Evolutionary conservation across 2,888 invertebrate species (phyloP).

Genomic region (Sarcophaga carnaria): DNA sequence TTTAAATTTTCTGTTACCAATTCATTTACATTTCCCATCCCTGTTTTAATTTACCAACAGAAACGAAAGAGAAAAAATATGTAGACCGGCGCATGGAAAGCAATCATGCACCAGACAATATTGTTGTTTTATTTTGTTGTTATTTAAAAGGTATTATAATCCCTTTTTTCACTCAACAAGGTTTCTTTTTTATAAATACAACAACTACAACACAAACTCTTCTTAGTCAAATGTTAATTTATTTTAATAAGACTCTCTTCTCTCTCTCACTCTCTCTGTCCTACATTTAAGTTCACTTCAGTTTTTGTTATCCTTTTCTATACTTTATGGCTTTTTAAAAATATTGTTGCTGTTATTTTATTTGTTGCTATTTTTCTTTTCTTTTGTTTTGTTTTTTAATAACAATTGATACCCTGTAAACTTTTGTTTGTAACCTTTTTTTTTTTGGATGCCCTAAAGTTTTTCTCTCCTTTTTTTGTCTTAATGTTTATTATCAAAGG

Average conservation of each 20-base stretch:
- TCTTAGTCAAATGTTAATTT: slow-evolving; percentile 52
- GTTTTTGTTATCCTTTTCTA: too few relatives aligned
- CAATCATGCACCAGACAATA: too few relatives aligned
- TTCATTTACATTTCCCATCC: too few relatives aligned
- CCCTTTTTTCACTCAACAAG: neutral
- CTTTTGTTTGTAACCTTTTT: slow-evolving; percentile 40
- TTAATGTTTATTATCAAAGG: too few relatives aligned
- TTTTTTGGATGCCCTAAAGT: slow-evolving; percentile 7
- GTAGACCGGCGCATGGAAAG: too few relatives aligned
- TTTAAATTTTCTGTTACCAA: too few relatives aligned
- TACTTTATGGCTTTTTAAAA: neutral
- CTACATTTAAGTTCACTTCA: neutral
- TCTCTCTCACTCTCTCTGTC: neutral
- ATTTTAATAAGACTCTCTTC: slow-evolving; percentile 27
- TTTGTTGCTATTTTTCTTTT: neutral
- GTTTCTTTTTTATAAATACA: neutral
- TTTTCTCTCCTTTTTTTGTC: neutral
- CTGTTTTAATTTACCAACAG: too few relatives aligned
- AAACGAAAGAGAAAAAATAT: too few relatives aligned
- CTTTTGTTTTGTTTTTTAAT: slow-evolving; percentile 31
- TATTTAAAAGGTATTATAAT: slow-evolving; percentile 2
- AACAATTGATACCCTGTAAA: slow-evolving; percentile 47
- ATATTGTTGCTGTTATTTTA: neutral
- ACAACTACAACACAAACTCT: neutral
- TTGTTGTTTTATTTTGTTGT: slow-evolving; percentile 11